Evolutionary conservation across 2,113 vertebrate species (phyloP).

Genomic region (Bettongia penicillata): DNA sequence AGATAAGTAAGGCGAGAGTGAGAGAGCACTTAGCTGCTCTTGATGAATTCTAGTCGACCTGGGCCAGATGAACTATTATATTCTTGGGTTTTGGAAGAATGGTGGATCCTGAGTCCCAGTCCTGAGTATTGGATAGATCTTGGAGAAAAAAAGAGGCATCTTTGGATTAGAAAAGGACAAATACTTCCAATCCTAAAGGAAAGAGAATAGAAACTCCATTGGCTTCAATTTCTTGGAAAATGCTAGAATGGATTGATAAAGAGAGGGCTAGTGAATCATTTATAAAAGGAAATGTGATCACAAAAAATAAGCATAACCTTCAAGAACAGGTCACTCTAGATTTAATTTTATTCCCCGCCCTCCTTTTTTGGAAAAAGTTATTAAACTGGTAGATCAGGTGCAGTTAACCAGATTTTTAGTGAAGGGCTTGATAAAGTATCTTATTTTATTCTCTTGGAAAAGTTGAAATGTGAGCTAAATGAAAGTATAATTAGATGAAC

Average conservation of each 20-base stretch:
- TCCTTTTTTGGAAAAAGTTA: neutral
- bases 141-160: neutral
- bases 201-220: neutral
- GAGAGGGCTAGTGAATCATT: neutral
- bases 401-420: neutral
- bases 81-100: neutral
- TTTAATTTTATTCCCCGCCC: neutral
- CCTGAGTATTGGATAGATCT: neutral
- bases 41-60: neutral
- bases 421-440: neutral
- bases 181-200: neutral
- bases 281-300: neutral
- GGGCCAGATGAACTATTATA: neutral
- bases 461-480: neutral
- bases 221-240: neutral
- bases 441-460: slow-evolving; percentile 1
- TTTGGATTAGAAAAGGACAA: neutral
- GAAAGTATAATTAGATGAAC: neutral
- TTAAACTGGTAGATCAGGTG: neutral
- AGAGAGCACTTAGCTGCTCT: neutral
- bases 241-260: neutral
- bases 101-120: neutral
- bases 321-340: neutral
- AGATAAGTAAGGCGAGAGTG: neutral
- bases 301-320: neutral